These are phyloP conservation scores for Odontomachus brunneus DNA, from an alignment of 1,140 invertebrate species.

Conservation along the genomic window DNA sequence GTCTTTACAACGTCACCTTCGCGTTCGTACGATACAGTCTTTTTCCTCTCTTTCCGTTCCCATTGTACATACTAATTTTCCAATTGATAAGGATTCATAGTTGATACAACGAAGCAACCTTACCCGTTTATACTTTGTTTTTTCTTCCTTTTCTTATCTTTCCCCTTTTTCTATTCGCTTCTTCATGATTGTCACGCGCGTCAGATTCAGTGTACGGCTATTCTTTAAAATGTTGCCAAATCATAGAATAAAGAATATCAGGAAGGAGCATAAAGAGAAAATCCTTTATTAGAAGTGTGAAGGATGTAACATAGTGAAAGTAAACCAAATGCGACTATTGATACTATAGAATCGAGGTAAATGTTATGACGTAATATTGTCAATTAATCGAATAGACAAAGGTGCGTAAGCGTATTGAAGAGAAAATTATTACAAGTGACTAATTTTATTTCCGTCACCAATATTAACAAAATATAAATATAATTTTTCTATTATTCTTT, in stretches of 20 bases:
- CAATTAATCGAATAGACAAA: too few relatives aligned
- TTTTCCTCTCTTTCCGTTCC: constrained; percentile 69
- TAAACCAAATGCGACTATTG: too few relatives aligned
- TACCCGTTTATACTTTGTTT: constrained; percentile 58
- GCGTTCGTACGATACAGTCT: constrained; percentile 31
- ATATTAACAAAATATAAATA: too few relatives aligned
- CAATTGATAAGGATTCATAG: constrained; percentile 81
- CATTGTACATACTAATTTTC: constrained; percentile 78
- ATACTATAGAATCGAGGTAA: too few relatives aligned
- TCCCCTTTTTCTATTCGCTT: constrained; percentile 9
- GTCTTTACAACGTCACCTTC: constrained; percentile 34
- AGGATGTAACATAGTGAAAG: too few relatives aligned
- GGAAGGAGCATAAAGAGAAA: too few relatives aligned
- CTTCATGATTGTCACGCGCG: neutral
- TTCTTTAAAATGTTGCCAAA: constrained; percentile 32
- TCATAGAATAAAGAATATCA: neutral
- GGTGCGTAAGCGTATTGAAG: too few relatives aligned
- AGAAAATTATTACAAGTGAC: too few relatives aligned
- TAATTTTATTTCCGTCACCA: too few relatives aligned
- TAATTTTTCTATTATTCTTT: too few relatives aligned
- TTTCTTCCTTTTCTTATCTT: constrained; percentile 40
- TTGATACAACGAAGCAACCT: constrained; percentile 73
- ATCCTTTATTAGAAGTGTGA: too few relatives aligned
- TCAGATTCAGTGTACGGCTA: constrained; percentile 4
- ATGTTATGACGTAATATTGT: too few relatives aligned